These are phyloP conservation scores for Rhogogaster chlorosoma DNA, from an alignment of 2,888 invertebrate species.

Conservation along the genomic window DNA sequence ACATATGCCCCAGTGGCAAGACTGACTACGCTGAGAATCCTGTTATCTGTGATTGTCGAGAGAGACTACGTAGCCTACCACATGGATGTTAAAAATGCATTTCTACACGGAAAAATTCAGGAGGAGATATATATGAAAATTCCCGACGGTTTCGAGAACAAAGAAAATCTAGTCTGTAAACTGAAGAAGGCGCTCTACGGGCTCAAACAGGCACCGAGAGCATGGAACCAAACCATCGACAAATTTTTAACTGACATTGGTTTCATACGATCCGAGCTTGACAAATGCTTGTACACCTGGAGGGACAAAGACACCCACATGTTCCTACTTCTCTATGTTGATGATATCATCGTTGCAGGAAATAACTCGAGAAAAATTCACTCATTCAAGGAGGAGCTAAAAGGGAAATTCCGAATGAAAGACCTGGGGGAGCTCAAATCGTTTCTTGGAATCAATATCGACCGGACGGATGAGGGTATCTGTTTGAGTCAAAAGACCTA, in stretches of 20 bases:
- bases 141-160: slow-evolving; percentile 23
- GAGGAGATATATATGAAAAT: slow-evolving; percentile 52
- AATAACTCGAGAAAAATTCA: slow-evolving; percentile 56
- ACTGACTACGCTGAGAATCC: slow-evolving; percentile 50
- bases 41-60: slow-evolving; percentile 16
- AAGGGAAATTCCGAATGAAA: slow-evolving; percentile 62
- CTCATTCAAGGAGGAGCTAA: slow-evolving; percentile 58
- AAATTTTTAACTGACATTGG: slow-evolving; percentile 53
- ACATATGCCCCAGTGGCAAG: slow-evolving; percentile 65
- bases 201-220: slow-evolving; percentile 53
- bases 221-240: slow-evolving; percentile 49
- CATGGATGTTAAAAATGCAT: slow-evolving; percentile 54
- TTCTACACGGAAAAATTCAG: slow-evolving; percentile 39
- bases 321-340: slow-evolving; percentile 64
- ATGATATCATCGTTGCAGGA: slow-evolving; percentile 63
- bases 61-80: not conserved
- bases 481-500: slow-evolving; percentile 62
- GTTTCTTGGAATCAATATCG: slow-evolving; percentile 65
- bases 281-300: slow-evolving; percentile 63
- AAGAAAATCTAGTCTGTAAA: slow-evolving; percentile 51
- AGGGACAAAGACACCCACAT: slow-evolving; percentile 31
- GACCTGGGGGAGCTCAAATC: slow-evolving; percentile 62
- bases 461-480: slow-evolving; percentile 56
- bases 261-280: slow-evolving; percentile 58
- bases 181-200: slow-evolving; percentile 55